Evolutionary conservation across 2,113 vertebrate species (phyloP), one percentile per base, ranked within the genome.

Genomic region (Triplophysa tibetana): DNA sequence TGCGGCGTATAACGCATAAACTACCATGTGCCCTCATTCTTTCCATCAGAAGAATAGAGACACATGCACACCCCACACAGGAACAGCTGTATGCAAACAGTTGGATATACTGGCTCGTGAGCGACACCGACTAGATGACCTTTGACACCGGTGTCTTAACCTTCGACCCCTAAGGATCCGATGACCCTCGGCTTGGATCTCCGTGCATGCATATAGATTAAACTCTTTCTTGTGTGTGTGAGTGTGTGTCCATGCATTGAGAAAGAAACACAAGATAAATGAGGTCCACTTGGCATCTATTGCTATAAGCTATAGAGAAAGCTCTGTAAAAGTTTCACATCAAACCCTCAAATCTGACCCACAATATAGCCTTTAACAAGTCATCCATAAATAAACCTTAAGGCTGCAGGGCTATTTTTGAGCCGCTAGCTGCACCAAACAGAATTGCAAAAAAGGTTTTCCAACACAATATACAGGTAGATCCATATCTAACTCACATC

Each of bases 111-210:
- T 61, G 73, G 48, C 56, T 26, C 23, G 10, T 48, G 41, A 75
- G 38, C 4, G 73, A 63, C 23, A 43, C 13, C 26, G 41, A 61
- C 38, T 3, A 4, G 38, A 14, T n/a, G 23, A 29, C 77, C 77
- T 70, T 45, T 69, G 77, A 78, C 65, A 61, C 21, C 19, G 33
- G 65, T 43, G 17, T 41, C 16, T 11, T 48, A 19, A 26, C 38
- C 65, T 68, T 61, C 45, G 38, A 70, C 65, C 38, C 33, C 77
- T 41, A 3, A 23, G 14, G 41, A n/a, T 43, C 13, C 6, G 26
- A 9, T 17, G 14, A 29, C 26, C 17, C 16, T 48, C 4, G 23
- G 26, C 9, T 38, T 33, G 4, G 48, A 26, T 10, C 24, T 64
- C 41, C 52, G 67, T 29, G n/a, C 23, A 3, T 56, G 29, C 50